These are phyloP conservation scores for Oreochromis niloticus DNA, from an alignment of 2,113 vertebrate genomes.

Conservation along the genomic window DNA sequence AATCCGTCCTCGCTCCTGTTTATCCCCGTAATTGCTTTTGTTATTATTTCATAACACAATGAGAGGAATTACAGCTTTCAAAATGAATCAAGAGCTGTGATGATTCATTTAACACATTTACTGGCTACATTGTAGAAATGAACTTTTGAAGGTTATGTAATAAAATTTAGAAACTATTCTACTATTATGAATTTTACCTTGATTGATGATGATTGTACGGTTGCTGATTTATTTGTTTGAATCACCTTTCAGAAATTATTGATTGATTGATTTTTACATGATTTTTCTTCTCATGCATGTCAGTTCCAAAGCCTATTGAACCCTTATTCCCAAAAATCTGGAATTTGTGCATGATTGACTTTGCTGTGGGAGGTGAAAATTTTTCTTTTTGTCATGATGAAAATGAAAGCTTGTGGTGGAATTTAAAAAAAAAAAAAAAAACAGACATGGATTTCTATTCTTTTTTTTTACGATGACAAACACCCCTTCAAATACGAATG, in stretches of 20 bases:
- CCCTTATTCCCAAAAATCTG: background rate
- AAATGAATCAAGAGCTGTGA: background rate
- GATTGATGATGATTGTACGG: conserved; percentile 8
- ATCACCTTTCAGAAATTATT: background rate
- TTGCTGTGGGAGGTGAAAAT: background rate
- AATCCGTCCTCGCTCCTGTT: background rate
- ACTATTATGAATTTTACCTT: background rate
- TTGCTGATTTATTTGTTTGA: conserved; percentile 6
- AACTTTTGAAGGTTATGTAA: background rate
- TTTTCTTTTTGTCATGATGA: background rate
- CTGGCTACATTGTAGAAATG: background rate
- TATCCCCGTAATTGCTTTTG: conserved; percentile 1
- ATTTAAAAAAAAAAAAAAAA: background rate
- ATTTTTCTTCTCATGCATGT: conserved; percentile 43
- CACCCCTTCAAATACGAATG: background rate
- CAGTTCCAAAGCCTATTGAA: conserved; percentile 15
- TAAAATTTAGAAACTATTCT: background rate
- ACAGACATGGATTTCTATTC: background rate
- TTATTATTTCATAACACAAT: background rate
- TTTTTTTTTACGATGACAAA: background rate
- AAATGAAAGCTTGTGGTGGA: background rate
- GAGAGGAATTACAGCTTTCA: background rate
- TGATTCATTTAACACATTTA: background rate
- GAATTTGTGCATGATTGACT: conserved; percentile 47
- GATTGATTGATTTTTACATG: background rate